Conservation (phyloP, 2,113 vertebrate species). For the Lophochroa leadbeateri region DNA sequence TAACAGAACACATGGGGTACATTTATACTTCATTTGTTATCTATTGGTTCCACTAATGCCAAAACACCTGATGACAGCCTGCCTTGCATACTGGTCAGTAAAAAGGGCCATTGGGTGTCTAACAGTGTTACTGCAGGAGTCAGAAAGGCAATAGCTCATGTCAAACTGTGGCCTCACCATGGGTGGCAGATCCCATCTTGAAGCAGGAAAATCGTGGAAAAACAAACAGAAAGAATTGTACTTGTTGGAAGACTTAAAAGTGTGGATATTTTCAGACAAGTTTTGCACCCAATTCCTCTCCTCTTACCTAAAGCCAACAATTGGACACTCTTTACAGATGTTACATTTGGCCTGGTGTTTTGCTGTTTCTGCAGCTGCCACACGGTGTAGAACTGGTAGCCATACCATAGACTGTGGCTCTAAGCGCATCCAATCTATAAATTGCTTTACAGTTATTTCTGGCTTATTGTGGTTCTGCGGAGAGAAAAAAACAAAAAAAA, state of each 20-base stretch:
- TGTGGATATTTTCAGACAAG: neutral
- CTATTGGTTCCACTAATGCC: neutral
- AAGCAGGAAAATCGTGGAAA: neutral
- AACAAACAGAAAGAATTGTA: neutral
- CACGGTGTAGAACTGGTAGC: conserved; percentile 94
- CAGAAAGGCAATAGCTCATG: neutral
- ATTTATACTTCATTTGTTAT: neutral
- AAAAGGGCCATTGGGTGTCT: neutral
- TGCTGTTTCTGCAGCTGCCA: conserved; percentile 94
- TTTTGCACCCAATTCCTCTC: neutral
- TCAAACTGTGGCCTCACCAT: neutral
- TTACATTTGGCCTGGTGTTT: conserved; percentile 99
- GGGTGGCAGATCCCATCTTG: neutral
- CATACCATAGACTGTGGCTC: conserved; percentile 99
- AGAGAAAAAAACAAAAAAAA: neutral
- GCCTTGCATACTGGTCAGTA: neutral
- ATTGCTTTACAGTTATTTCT: conserved; percentile 91
- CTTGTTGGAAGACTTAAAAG: neutral
- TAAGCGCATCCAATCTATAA: conserved; percentile 95
- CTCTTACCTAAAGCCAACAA: conserved; percentile 93
- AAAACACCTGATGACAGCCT: neutral
- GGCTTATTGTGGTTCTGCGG: conserved; percentile 92
- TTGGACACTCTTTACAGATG: conserved; percentile 98
- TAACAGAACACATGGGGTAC: neutral
- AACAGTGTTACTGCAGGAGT: neutral